These are phyloP conservation scores for Scytalopus superciliaris DNA, from an alignment of 2,113 vertebrate species.

Conservation along the genomic window DNA sequence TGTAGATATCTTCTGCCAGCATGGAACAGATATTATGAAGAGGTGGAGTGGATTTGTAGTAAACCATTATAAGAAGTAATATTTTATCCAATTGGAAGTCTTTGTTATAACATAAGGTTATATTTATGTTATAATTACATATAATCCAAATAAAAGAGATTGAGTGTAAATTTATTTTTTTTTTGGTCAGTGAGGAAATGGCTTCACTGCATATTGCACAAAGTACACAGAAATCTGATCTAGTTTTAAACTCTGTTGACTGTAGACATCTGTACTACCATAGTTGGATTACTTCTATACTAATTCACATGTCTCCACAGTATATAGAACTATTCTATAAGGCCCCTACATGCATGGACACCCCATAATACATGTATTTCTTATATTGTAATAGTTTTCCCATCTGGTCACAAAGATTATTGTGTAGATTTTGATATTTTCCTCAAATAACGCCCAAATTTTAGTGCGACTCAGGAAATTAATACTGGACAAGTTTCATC, in stretches of 20 bases:
- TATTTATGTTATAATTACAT: not conserved
- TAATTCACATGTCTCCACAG: not conserved
- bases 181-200: not conserved
- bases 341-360: not conserved
- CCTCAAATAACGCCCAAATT: not conserved
- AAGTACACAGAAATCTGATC: not conserved
- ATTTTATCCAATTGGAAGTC: not conserved
- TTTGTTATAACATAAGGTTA: not conserved
- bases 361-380: not conserved
- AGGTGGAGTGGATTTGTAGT: not conserved
- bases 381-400: not conserved
- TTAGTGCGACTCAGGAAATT: not conserved
- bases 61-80: not conserved
- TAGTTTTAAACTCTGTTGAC: not conserved
- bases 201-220: not conserved
- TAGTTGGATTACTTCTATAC: not conserved
- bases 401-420: not conserved
- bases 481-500: not conserved
- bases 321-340: not conserved
- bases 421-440: not conserved
- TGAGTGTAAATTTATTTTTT: not conserved
- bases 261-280: not conserved
- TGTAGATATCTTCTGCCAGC: not conserved
- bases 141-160: not conserved
- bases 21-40: not conserved